Evolutionary conservation across 2,797 vertebrate genomes (phyloP).

Genomic region (Graptemys geographica): DNA sequence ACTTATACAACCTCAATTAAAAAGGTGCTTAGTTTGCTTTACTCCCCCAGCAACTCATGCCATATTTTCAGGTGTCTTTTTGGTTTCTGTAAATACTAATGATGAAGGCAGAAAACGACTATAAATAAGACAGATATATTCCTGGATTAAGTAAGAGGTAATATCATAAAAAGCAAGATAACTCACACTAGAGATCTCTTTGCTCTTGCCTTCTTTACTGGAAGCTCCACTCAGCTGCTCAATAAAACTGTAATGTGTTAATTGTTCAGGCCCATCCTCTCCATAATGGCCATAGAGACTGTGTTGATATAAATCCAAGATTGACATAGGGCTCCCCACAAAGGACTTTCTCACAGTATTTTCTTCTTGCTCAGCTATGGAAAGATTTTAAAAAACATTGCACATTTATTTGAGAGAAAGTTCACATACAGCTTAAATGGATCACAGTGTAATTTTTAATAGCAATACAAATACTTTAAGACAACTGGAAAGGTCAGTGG

Average conservation of each 20-base stretch:
- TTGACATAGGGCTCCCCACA: constrained; percentile 79
- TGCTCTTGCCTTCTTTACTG: constrained; percentile 75
- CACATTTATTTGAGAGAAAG: not conserved
- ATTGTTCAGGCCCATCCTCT: constrained; percentile 79
- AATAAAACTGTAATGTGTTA: constrained; percentile 82
- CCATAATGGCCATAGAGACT: constrained; percentile 81
- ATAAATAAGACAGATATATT: constrained; percentile 38
- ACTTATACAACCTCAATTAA: constrained; percentile 13
- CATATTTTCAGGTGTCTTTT: constrained; percentile 20
- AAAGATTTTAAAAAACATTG: constrained; percentile 27
- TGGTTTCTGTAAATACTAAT: constrained; percentile 46
- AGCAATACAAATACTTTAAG: not conserved
- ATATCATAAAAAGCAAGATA: constrained; percentile 19
- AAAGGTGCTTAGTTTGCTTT: constrained; percentile 34
- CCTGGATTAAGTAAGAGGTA: constrained; percentile 18
- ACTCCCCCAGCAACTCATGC: constrained; percentile 11
- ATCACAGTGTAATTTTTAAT: not conserved
- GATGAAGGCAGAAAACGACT: not conserved
- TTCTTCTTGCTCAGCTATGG: constrained; percentile 74
- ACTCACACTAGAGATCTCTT: constrained; percentile 83
- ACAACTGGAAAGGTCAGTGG: not conserved
- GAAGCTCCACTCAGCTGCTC: constrained; percentile 80
- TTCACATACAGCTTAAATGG: not conserved
- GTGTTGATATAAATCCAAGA: constrained; percentile 87
- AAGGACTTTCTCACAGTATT: constrained; percentile 79